Conservation (phyloP, 2,888 invertebrate genomes). For the Megaustenia siamemsis region DNA sequence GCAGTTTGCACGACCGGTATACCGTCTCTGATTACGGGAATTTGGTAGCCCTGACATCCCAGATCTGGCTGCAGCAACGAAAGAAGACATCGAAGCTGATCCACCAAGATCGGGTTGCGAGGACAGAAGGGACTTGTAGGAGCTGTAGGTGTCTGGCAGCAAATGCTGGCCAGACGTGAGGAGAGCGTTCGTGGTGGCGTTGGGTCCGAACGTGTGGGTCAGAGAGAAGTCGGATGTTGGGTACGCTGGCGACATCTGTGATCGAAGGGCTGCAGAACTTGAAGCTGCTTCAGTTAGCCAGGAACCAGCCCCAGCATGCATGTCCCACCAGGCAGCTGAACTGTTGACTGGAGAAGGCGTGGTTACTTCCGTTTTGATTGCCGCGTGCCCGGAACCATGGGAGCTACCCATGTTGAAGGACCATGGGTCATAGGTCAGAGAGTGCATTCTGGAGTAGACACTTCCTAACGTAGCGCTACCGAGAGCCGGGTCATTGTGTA, state of each 20-base stretch:
- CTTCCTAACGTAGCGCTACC: slow-evolving; percentile 61
- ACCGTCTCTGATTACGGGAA: slow-evolving; percentile 84
- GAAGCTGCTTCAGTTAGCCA: slow-evolving; percentile 63
- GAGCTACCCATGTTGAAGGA: slow-evolving; percentile 89
- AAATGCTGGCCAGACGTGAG: slow-evolving; percentile 92
- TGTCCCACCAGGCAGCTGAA: slow-evolving; percentile 91
- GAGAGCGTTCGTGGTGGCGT: slow-evolving; percentile 84
- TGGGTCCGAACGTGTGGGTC: slow-evolving; percentile 64
- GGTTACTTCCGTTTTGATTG: slow-evolving; percentile 48
- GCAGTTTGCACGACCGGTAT: slow-evolving; percentile 97
- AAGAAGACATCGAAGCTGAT: slow-evolving; percentile 82
- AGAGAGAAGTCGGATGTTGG: slow-evolving; percentile 82
- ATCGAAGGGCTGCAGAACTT: slow-evolving; percentile 56
- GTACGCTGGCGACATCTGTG: slow-evolving; percentile 78
- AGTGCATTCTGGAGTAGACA: slow-evolving; percentile 87
- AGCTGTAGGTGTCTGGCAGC: slow-evolving; percentile 92
- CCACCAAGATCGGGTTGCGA: slow-evolving; percentile 76
- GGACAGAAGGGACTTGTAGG: slow-evolving; percentile 95
- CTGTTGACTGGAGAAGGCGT: slow-evolving; percentile 83
- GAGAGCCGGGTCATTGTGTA: slow-evolving; percentile 71
- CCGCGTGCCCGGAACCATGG: slow-evolving; percentile 72
- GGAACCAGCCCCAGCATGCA: slow-evolving; percentile 81
- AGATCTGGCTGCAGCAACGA: slow-evolving; percentile 81
- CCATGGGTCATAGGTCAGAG: slow-evolving; percentile 90
- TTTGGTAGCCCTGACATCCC: slow-evolving; percentile 81